A percentile compares a stretch with the other conserved stretches of the same genome.
Evolutionary conservation across 1,140 invertebrate genomes (phyloP).

Genomic region (Hormaphis cornu): DNA sequence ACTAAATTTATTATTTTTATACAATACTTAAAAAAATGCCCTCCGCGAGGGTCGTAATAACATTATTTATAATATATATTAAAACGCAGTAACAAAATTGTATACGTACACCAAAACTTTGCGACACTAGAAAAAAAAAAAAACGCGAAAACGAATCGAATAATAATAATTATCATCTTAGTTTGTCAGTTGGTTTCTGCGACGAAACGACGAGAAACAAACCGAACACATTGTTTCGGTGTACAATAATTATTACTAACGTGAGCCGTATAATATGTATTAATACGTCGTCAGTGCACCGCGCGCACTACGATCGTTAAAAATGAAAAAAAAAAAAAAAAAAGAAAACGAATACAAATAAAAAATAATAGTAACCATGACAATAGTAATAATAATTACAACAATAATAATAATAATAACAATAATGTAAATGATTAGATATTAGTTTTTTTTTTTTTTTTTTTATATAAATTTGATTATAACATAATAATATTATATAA

Average conservation of each 20-base stretch:
- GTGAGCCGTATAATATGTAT: constrained; percentile 31
- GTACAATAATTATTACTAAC: constrained; percentile 30
- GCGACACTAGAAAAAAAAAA: constrained; percentile 25
- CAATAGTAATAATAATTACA: not conserved
- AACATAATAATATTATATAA: too few species aligned
- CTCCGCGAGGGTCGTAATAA: constrained; percentile 6
- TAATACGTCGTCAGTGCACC: constrained; percentile 30
- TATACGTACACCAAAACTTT: constrained; percentile 32
- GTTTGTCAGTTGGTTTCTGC: not conserved
- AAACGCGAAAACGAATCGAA: constrained; percentile 10
- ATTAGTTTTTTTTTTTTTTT: too few species aligned
- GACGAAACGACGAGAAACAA: constrained; percentile 18
- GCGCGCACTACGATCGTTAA: constrained; percentile 4
- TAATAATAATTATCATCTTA: too few species aligned
- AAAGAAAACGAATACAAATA: not conserved
- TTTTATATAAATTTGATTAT: constrained; percentile 9
- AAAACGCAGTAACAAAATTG: constrained; percentile 32
- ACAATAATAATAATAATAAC: not conserved
- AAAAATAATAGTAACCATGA: not conserved
- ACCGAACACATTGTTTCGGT: not conserved
- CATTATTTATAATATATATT: constrained; percentile 24
- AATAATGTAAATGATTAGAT: constrained; percentile 10
- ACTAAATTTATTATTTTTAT: constrained; percentile 32
- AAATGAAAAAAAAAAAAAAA: not conserved
- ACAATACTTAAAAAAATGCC: constrained; percentile 29